Evolutionary conservation across 2,888 invertebrate genomes (phyloP).

Genomic region (Dynastes grantii): DNA sequence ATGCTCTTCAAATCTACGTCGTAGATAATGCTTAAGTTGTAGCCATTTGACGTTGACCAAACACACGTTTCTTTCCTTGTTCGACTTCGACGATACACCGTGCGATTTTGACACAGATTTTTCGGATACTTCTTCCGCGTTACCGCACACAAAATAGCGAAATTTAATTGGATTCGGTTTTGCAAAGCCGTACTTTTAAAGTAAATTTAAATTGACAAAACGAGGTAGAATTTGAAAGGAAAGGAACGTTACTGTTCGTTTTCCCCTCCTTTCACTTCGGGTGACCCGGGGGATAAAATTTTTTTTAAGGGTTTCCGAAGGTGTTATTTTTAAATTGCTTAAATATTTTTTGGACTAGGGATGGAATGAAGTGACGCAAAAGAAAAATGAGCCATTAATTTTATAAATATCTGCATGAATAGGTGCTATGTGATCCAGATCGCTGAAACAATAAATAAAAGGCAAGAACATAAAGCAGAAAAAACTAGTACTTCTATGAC

Average conservation of each 20-base stretch:
- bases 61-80: neutral
- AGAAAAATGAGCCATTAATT: neutral
- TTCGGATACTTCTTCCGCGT: neutral
- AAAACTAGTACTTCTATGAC: too few relatives aligned
- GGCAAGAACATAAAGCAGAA: too few relatives aligned
- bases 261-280: too few relatives aligned
- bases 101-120: constrained; percentile 32
- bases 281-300: too few relatives aligned
- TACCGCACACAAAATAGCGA: neutral
- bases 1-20: neutral
- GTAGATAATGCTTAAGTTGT: constrained; percentile 5
- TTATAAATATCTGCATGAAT: too few relatives aligned
- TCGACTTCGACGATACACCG: constrained; percentile 4
- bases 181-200: constrained; percentile 15
- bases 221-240: constrained; percentile 1
- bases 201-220: constrained; percentile 11
- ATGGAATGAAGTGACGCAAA: neutral
- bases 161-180: constrained; percentile 35
- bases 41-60: constrained; percentile 8
- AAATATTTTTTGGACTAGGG: too few relatives aligned
- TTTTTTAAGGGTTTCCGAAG: too few relatives aligned
- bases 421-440: too few relatives aligned
- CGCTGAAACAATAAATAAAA: too few relatives aligned
- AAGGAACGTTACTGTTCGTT: neutral
- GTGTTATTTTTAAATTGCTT: too few relatives aligned